phyloP scores from a whole-genome alignment of 1,140 invertebrate species.

The Stegodyphus dumicola region DNA sequence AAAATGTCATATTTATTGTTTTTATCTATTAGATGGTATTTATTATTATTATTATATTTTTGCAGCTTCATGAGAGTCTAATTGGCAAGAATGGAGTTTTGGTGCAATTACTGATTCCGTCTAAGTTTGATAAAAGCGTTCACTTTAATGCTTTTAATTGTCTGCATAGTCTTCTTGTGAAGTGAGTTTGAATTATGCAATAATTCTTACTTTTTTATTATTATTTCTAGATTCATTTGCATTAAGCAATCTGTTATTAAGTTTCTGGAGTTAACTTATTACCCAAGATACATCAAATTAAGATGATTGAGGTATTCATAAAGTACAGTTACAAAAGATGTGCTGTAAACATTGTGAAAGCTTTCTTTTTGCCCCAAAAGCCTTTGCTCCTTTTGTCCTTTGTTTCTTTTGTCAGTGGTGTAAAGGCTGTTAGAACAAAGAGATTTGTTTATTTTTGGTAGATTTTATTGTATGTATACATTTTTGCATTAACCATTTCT shows the following conservation, averaged over 20 bases:
- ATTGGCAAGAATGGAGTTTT: slow-evolving; percentile 27
- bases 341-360: too few species aligned
- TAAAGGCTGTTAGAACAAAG: too few species aligned
- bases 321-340: not conserved
- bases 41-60: not conserved
- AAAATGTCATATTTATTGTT: not conserved
- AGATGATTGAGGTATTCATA: not conserved
- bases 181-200: slow-evolving; percentile 11
- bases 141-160: slow-evolving; percentile 25
- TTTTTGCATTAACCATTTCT: too few species aligned
- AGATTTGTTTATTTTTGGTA: too few species aligned
- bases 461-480: too few species aligned
- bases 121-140: not conserved
- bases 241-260: not conserved
- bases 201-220: not conserved
- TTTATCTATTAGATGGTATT: not conserved
- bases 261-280: not conserved
- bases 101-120: not conserved
- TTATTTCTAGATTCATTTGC: not conserved
- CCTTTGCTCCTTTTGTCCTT: too few species aligned
- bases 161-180: not conserved
- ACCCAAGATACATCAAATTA: not conserved
- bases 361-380: not conserved
- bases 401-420: too few species aligned
- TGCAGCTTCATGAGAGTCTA: slow-evolving; percentile 17